Percentiles rank a stretch among this genome's conserved stretches.
Conservation (phyloP, 2,888 invertebrate species). For the Adelognathus sp. region DNA sequence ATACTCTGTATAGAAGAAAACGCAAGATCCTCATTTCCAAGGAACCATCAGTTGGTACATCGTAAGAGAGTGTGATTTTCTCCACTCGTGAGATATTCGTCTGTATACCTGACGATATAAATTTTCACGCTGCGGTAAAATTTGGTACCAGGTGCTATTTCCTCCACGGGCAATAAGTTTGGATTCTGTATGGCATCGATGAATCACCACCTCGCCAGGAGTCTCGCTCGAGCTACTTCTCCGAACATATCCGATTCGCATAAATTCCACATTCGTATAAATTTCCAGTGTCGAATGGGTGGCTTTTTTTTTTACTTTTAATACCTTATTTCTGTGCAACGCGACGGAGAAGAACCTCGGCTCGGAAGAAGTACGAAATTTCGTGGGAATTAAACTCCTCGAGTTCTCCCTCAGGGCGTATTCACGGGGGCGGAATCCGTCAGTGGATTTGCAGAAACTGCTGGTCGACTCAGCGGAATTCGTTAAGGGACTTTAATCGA, state of each 20-base stretch:
- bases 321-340: not conserved
- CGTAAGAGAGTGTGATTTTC: not conserved
- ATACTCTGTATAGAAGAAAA: no score
- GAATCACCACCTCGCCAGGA: not conserved
- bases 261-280: slow-evolving; percentile 6
- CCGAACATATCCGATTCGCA: not conserved
- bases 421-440: not conserved
- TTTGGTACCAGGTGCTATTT: not conserved
- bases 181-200: not conserved
- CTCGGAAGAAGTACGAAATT: not conserved
- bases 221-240: not conserved
- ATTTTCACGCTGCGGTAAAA: not conserved
- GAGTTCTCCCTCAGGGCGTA: not conserved
- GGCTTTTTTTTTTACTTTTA: not conserved
- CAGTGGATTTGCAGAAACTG: not conserved
- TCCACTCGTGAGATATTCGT: not conserved
- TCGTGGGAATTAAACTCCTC: not conserved
- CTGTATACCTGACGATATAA: not conserved
- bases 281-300: not conserved
- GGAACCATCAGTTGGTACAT: no score
- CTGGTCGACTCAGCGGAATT: not conserved
- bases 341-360: not conserved
- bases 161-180: not conserved
- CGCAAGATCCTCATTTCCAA: no score
- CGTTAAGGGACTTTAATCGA: not conserved